Evolutionary conservation across 2,797 vertebrate species (phyloP).

Genomic region (Phataginus tetradactyla): DNA sequence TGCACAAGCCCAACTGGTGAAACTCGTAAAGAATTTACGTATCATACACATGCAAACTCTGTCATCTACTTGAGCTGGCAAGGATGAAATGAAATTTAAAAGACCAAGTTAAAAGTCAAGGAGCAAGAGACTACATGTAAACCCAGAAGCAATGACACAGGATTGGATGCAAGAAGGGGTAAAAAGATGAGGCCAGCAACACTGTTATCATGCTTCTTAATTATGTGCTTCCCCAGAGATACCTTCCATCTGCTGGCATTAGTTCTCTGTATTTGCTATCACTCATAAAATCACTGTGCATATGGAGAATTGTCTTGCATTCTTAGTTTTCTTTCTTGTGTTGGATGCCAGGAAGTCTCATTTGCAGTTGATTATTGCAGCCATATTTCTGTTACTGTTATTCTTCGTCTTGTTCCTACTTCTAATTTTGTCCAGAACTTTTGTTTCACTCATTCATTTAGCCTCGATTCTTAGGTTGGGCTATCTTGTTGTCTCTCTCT

Average conservation of each 20-base stretch:
- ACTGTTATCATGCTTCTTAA: not conserved
- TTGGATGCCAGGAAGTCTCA: not conserved
- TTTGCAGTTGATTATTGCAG: not conserved
- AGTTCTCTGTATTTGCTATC: not conserved
- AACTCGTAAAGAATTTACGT: not conserved
- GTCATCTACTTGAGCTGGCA: not conserved
- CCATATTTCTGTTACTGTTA: not conserved
- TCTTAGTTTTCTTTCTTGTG: not conserved
- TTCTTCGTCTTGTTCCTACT: not conserved
- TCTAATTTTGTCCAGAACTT: not conserved
- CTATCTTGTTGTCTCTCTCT: not conserved
- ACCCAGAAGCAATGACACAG: too few species aligned
- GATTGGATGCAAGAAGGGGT: not conserved
- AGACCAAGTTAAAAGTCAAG: not conserved
- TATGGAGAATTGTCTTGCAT: not conserved
- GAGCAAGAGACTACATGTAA: not conserved
- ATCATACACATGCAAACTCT: not conserved
- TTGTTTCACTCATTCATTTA: conserved; percentile 3
- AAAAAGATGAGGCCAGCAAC: not conserved
- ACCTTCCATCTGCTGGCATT: not conserved
- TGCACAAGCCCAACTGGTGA: conserved; percentile 46
- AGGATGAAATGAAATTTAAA: conserved; percentile 18
- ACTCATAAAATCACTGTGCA: not conserved
- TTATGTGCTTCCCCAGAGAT: not conserved
- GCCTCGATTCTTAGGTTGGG: not conserved